These are phyloP conservation scores for Synergus umbraculus DNA, from an alignment of 2,888 invertebrate genomes.

Conservation along the genomic window DNA sequence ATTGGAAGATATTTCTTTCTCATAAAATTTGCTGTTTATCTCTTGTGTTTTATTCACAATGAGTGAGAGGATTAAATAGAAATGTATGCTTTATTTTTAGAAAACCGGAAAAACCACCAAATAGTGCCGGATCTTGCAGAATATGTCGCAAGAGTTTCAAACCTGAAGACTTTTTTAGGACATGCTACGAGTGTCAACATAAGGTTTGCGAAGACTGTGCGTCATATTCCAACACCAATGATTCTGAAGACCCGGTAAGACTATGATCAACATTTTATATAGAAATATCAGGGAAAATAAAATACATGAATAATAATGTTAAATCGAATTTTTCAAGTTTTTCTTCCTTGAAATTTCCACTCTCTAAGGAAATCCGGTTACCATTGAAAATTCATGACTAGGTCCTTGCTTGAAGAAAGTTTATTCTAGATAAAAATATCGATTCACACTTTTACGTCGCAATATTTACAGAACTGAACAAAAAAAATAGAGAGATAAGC, in stretches of 20 bases:
- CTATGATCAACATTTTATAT: conserved; percentile 4
- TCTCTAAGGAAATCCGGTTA: not conserved
- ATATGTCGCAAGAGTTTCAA: conserved; percentile 93
- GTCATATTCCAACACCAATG: conserved; percentile 91
- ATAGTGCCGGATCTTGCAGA: conserved; percentile 87
- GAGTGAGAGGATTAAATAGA: not conserved
- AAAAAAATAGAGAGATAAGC: conserved; percentile 34
- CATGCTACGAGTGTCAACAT: conserved; percentile 93
- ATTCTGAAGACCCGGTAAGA: conserved; percentile 89
- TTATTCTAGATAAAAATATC: conserved; percentile 23
- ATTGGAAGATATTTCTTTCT: conserved; percentile 26
- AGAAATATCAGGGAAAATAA: not conserved
- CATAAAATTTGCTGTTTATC: not conserved
- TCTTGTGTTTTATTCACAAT: too few species aligned
- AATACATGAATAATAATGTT: not conserved
- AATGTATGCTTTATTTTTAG: conserved; percentile 58
- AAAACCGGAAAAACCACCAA: conserved; percentile 85
- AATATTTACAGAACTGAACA: conserved; percentile 13
- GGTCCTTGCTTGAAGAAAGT: not conserved
- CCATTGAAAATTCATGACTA: not conserved
- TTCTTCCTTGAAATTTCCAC: not conserved
- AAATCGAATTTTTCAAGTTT: not conserved
- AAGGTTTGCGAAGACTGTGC: conserved; percentile 96
- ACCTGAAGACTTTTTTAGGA: conserved; percentile 91
- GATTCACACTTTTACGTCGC: not conserved